A percentile compares a stretch with the other conserved stretches of the same genome.
Conservation (phyloP, 2,888 invertebrate species). For the Mimumesa dahlbomi region DNA sequence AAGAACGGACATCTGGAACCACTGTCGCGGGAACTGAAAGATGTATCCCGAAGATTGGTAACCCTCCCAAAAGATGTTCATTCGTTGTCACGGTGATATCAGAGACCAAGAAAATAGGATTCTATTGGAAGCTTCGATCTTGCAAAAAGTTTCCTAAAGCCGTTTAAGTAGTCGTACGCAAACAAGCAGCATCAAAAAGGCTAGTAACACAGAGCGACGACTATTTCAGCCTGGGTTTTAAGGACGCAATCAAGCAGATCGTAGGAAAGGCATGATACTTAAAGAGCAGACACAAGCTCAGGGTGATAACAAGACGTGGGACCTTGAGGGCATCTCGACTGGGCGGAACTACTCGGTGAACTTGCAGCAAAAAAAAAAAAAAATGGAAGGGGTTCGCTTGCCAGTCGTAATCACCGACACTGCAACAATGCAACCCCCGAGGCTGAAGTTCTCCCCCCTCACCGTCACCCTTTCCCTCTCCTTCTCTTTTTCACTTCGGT, state of each 20-base stretch:
- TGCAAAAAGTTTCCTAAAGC: no score
- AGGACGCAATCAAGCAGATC: conserved; percentile 55
- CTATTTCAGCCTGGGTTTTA: conserved; percentile 30
- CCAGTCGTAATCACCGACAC: conserved; percentile 69
- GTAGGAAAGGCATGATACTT: conserved; percentile 49
- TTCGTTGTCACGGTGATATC: no score
- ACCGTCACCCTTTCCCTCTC: no score
- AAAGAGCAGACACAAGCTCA: conserved; percentile 41
- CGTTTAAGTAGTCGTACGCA: no score
- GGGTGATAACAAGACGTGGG: conserved; percentile 54
- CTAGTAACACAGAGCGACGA: conserved; percentile 10
- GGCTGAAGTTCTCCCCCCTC: conserved; percentile 49
- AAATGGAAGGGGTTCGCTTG: conserved; percentile 44
- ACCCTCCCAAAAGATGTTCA: no score
- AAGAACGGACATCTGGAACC: no score
- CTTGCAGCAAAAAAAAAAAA: conserved; percentile 35
- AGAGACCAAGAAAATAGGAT: no score
- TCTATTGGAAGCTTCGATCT: no score
- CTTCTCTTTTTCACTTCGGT: conserved; percentile 37
- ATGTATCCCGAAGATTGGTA: no score
- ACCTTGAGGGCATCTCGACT: conserved; percentile 53
- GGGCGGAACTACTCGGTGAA: conserved; percentile 48
- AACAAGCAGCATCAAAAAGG: conserved; percentile 8
- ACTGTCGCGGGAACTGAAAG: no score
- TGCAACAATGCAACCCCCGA: conserved; percentile 69